Base-by-base conservation (phyloP, 2,797 vertebrate genomes). In the Poeciliopsis infans region DNA sequence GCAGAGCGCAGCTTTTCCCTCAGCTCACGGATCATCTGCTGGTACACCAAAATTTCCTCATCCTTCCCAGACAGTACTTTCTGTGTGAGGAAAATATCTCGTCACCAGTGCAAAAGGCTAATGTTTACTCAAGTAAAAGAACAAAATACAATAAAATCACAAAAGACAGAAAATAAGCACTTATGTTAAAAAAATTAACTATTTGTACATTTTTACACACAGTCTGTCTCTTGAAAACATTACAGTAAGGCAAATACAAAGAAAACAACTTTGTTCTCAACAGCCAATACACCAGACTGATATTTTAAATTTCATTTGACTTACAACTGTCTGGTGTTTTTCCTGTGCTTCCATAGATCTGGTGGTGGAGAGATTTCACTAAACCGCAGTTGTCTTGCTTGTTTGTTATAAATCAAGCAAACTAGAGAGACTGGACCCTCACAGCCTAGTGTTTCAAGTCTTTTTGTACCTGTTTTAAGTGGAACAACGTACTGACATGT, bases 21-120 rank as follows among this genome's bases (percentile, higher is more conserved):
- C 81, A 99, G 90, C 61, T 96, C 96, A 16, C 96, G 93, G 77
- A 99, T 93, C 96, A 97, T 97, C 88, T 98, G 96, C 93, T 98
- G 97, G 94, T 97, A 98, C 36, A 97, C 95, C 51, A 95, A 74
- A 47, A 99, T 96, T 86, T 99, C 98, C 28, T 97, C 95, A 75
- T 99, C 97, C 94, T 99, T 99, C 46, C 93, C 96, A 87, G 97
- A 95, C 45, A 99, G 95, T 82, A 98, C 96, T 90, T 86, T 91
- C 98, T 99, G 81, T 53, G 57, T 28, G 61, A 74, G 36, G 20
- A 83, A 75, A 68, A 41, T 15, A 75, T 72, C 51, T 45, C 1
- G 41, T 85, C 47, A 80, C 28, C 43, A 20, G n/a, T 57, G 53
- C 28, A 59, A 20, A 12, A 68, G 16, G 68, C 45, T 53, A 47